phyloP scores from a whole-genome alignment of 1,140 invertebrate species.

The Drosophila teissieri region DNA sequence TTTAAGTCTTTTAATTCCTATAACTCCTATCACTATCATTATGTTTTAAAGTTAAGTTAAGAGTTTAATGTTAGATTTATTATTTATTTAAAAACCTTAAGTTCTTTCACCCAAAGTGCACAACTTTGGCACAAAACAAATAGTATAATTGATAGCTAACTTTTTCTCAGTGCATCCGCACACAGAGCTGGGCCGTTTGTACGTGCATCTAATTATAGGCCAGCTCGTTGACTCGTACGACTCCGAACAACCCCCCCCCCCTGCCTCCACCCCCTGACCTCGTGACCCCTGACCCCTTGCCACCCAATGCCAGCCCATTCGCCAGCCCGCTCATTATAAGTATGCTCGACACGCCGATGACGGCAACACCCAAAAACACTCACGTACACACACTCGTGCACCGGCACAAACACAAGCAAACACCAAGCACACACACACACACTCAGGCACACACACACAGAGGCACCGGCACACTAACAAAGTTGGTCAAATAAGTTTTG shows the following conservation, averaged over 20 bases:
- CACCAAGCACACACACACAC: conserved; percentile 18
- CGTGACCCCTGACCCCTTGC: conserved; percentile 10
- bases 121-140: no score
- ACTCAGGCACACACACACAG: neutral
- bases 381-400: conserved; percentile 32
- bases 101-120: no score
- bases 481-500: conserved; percentile 74
- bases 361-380: conserved; percentile 50
- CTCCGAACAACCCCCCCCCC: neutral
- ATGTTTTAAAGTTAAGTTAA: no score
- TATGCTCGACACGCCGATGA: conserved; percentile 52
- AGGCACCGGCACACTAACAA: conserved; percentile 29
- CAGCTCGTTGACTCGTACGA: conserved; percentile 34
- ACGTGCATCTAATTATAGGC: conserved; percentile 77
- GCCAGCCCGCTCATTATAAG: conserved; percentile 45
- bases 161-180: conserved; percentile 13
- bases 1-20: neutral
- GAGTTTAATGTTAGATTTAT: no score
- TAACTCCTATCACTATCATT: neutral
- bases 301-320: neutral
- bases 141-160: no score
- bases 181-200: conserved; percentile 38
- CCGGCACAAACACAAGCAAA: conserved; percentile 8
- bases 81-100: no score
- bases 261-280: conserved; percentile 7